These are phyloP conservation scores for Bombus terrestris DNA, from an alignment of 1,140 invertebrate genomes.

Conservation along the genomic window DNA sequence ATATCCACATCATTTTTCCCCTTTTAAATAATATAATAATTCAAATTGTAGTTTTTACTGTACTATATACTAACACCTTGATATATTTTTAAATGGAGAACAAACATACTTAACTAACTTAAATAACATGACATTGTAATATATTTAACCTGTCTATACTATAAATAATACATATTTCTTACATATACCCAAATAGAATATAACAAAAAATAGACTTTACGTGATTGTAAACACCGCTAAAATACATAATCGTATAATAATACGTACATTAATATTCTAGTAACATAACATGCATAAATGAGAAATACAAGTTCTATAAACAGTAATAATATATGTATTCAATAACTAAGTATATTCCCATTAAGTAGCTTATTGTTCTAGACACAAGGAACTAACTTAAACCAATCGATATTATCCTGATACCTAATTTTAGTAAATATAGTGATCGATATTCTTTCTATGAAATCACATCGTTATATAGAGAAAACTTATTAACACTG, in stretches of 20 bases:
- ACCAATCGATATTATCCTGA: conserved; percentile 16
- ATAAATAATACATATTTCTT: conserved; percentile 39
- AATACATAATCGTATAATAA: conserved; percentile 23
- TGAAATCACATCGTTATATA: not conserved
- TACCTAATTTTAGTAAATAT: conserved; percentile 16
- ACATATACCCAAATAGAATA: conserved; percentile 22
- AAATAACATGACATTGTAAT: conserved; percentile 35
- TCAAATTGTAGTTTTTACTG: not conserved
- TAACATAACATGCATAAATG: conserved; percentile 32
- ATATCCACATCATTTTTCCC: conserved; percentile 3
- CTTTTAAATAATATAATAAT: conserved; percentile 16
- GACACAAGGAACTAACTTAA: conserved; percentile 28
- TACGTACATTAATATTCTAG: not conserved
- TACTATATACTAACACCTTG: conserved; percentile 15
- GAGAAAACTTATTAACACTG: not conserved
- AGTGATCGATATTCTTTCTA: not conserved
- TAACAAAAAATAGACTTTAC: conserved; percentile 19
- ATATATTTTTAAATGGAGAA: conserved; percentile 28
- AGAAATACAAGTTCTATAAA: conserved; percentile 23
- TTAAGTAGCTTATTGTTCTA: conserved; percentile 29
- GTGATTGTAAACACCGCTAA: conserved; percentile 2
- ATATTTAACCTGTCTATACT: conserved; percentile 20
- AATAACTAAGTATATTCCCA: not conserved
- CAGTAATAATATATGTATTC: conserved; percentile 10
- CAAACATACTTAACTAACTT: conserved; percentile 46